Evolutionary conservation across 1,140 invertebrate genomes (phyloP).

Genomic region (Chymomyza costata): DNA sequence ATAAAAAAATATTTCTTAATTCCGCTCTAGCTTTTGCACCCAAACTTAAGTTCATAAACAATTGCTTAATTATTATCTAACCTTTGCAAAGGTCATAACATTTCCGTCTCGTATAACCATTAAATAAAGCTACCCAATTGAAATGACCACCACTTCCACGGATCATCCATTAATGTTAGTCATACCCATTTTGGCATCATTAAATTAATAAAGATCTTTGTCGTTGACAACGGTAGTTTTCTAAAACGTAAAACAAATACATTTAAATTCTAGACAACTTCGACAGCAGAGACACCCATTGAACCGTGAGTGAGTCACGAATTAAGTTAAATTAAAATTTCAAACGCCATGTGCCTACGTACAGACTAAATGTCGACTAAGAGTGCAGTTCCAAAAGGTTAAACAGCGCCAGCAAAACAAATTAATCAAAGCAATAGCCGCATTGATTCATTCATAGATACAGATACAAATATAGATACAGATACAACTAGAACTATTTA

Average conservation of each 20-base stretch:
- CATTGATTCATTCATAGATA: constrained; percentile 54
- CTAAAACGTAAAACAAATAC: no score
- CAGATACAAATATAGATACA: neutral
- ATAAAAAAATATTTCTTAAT: no score
- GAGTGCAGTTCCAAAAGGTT: constrained; percentile 36
- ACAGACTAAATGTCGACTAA: constrained; percentile 24
- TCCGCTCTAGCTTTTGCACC: no score
- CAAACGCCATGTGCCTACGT: constrained; percentile 6
- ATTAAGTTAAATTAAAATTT: constrained; percentile 61
- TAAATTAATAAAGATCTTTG: constrained; percentile 49
- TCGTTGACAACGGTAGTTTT: constrained; percentile 1
- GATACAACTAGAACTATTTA: constrained; percentile 7
- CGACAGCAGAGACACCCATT: constrained; percentile 23
- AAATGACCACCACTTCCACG: constrained; percentile 18
- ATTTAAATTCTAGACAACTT: constrained; percentile 16
- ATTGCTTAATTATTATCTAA: constrained; percentile 11
- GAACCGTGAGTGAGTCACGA: constrained; percentile 44
- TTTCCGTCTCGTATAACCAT: constrained; percentile 52
- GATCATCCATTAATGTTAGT: constrained; percentile 31
- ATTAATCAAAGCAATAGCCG: constrained; percentile 33
- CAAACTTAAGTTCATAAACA: no score
- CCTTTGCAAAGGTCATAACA: constrained; percentile 46
- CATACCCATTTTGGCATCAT: constrained; percentile 15
- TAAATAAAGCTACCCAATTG: constrained; percentile 26
- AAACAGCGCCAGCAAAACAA: constrained; percentile 45